phyloP scores from a whole-genome alignment of 2,113 vertebrate species.

The Lampris megalopsis region DNA sequence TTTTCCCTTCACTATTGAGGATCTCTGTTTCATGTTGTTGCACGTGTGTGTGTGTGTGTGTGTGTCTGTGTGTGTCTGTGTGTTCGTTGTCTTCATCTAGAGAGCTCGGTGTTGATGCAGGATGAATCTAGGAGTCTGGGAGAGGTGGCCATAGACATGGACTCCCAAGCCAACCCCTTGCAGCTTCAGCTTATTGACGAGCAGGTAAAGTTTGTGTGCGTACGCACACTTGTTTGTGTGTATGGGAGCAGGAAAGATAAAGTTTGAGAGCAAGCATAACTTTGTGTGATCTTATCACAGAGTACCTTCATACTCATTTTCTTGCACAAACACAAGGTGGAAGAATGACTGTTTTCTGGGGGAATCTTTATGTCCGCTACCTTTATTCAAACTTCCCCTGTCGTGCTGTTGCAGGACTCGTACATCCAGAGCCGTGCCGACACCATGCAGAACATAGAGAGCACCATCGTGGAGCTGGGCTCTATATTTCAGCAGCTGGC shows the following conservation, averaged over 20 bases:
- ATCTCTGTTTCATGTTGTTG: slow-evolving; percentile 25
- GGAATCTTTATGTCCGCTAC: no score
- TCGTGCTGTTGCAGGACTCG: slow-evolving; percentile 82
- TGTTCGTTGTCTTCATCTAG: slow-evolving; percentile 60
- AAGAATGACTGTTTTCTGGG: no score
- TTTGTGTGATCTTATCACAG: no score
- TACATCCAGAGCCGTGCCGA: slow-evolving; percentile 94
- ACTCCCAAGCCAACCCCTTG: slow-evolving; percentile 85
- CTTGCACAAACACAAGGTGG: no score
- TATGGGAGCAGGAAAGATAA: no score
- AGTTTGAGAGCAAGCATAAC: no score
- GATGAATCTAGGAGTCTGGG: slow-evolving; percentile 86
- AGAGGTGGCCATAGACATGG: slow-evolving; percentile 91
- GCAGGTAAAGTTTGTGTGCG: slow-evolving; percentile 79
- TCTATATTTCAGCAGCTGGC: slow-evolving; percentile 94
- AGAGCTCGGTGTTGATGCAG: slow-evolving; percentile 88
- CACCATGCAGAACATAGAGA: slow-evolving; percentile 95
- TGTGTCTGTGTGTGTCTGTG: slow-evolving; percentile 25
- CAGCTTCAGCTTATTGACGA: slow-evolving; percentile 93
- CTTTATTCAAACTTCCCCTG: not conserved
- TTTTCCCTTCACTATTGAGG: slow-evolving; percentile 48
- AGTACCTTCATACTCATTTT: no score
- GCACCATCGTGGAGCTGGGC: slow-evolving; percentile 92
- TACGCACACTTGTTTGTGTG: not conserved
- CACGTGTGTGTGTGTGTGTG: slow-evolving; percentile 29